phyloP scores from a whole-genome alignment of 2,113 vertebrate species.

The Callipepla californica region DNA sequence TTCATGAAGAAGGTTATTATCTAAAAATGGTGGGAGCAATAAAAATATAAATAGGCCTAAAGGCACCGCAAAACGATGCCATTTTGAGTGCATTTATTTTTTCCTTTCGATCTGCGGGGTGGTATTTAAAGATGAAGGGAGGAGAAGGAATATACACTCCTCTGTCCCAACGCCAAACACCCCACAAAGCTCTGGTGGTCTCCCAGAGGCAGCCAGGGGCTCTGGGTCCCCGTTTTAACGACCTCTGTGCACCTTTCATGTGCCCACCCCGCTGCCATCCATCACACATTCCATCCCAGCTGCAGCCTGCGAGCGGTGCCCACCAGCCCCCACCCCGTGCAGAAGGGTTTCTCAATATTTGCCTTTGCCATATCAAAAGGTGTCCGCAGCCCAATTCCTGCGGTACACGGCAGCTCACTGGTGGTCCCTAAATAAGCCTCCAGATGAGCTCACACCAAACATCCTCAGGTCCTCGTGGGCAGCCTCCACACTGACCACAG shows the following conservation, averaged over 20 bases:
- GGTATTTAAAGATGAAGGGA: slow-evolving; percentile 53
- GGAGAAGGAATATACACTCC: not conserved
- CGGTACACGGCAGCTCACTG: slow-evolving; percentile 27
- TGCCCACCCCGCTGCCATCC: not conserved
- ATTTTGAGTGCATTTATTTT: slow-evolving; percentile 39
- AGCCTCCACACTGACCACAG: slow-evolving; percentile 50
- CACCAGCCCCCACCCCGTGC: not conserved
- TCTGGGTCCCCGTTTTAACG: not conserved
- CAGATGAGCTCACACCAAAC: slow-evolving; percentile 39
- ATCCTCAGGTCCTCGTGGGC: not conserved
- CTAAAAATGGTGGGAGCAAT: not conserved
- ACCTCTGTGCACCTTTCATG: not conserved
- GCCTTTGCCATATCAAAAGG: slow-evolving; percentile 36
- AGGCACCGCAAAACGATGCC: not conserved
- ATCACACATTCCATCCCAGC: not conserved
- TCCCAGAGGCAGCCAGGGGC: not conserved
- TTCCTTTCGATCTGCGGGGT: not conserved
- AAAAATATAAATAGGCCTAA: slow-evolving; percentile 25
- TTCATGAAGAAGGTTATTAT: not conserved
- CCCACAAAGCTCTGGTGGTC: slow-evolving; percentile 29
- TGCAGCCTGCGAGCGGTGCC: not conserved
- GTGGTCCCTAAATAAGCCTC: slow-evolving; percentile 62
- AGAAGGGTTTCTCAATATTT: slow-evolving; percentile 25
- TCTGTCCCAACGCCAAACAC: slow-evolving; percentile 3
- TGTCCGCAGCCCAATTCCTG: slow-evolving; percentile 24